phyloP scores from a whole-genome alignment of 2,113 vertebrate species.

The Dasyornis broadbenti region DNA sequence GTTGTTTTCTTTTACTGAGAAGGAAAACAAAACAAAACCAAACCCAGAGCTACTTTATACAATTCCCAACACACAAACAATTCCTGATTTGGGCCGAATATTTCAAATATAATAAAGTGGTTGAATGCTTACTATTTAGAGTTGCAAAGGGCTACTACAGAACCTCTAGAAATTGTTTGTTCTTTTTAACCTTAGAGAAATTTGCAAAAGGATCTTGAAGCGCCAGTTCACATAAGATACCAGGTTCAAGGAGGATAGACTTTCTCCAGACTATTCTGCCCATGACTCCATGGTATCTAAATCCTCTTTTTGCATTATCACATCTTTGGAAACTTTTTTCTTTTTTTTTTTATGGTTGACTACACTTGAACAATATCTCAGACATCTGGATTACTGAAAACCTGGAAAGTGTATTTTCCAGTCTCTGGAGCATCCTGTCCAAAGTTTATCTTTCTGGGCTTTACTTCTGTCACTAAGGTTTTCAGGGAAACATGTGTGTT shows the following conservation, averaged over 20 bases:
- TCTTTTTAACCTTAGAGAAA: neutral
- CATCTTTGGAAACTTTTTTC: neutral
- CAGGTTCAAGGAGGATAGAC: rapidly evolving
- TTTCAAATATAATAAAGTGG: neutral
- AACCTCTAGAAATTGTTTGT: neutral
- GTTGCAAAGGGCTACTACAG: neutral
- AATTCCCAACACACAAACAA: neutral
- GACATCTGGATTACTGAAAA: neutral
- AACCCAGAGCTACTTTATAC: neutral
- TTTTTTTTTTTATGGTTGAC: neutral
- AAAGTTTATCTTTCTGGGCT: neutral
- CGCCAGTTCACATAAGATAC: neutral
- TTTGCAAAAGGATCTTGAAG: neutral
- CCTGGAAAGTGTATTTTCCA: neutral
- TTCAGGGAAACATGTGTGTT: neutral
- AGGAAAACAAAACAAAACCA: neutral
- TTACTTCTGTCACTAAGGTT: neutral
- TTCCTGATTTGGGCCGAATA: neutral
- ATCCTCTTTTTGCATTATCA: neutral
- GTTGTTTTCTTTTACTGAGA: neutral
- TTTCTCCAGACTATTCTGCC: neutral
- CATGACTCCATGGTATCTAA: neutral
- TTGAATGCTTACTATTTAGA: neutral
- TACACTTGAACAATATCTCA: neutral
- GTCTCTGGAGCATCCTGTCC: neutral